phyloP scores from a whole-genome alignment of 37 sponge, comb jelly and placozoan genomes.

The Hormiphora californensis region DNA sequence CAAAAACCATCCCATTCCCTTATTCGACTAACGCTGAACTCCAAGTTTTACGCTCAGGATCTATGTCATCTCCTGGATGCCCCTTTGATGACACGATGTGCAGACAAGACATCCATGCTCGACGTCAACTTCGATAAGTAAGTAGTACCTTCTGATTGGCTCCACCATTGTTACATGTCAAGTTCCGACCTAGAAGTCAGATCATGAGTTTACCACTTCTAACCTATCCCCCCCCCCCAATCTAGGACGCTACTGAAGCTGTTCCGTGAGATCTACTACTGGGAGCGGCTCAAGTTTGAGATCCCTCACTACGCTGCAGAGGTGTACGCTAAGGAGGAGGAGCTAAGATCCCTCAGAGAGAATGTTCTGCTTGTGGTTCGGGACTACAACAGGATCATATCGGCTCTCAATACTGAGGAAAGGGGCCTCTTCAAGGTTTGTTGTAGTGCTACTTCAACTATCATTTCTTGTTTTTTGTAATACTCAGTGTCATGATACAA shows the following conservation, averaged over 20 bases:
- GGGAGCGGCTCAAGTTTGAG: conserved; percentile 95
- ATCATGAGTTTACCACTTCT: neutral
- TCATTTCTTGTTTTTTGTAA: neutral
- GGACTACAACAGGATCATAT: conserved; percentile 92
- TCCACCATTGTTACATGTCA: neutral
- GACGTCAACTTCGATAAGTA: conserved; percentile 70
- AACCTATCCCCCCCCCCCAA: neutral
- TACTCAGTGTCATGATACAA: neutral
- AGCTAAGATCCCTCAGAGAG: conserved; percentile 80
- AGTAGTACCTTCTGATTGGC: neutral
- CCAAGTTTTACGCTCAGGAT: conserved; percentile 60
- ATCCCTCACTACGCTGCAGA: conserved; percentile 87
- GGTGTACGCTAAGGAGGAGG: conserved; percentile 77
- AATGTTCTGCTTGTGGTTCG: conserved; percentile 88
- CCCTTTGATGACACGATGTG: conserved; percentile 69
- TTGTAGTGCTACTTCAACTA: neutral
- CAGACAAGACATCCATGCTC: conserved; percentile 56
- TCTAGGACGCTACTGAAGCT: conserved; percentile 70
- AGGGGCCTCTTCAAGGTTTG: conserved; percentile 73
- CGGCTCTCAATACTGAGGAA: conserved; percentile 71
- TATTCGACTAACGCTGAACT: neutral
- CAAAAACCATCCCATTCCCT: neutral
- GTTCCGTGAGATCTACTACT: conserved; percentile 85
- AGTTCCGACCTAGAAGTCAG: neutral
- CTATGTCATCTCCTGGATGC: conserved; percentile 66